These are phyloP conservation scores for Diorhabda elongata DNA, from an alignment of 1,140 invertebrate species.

Conservation along the genomic window DNA sequence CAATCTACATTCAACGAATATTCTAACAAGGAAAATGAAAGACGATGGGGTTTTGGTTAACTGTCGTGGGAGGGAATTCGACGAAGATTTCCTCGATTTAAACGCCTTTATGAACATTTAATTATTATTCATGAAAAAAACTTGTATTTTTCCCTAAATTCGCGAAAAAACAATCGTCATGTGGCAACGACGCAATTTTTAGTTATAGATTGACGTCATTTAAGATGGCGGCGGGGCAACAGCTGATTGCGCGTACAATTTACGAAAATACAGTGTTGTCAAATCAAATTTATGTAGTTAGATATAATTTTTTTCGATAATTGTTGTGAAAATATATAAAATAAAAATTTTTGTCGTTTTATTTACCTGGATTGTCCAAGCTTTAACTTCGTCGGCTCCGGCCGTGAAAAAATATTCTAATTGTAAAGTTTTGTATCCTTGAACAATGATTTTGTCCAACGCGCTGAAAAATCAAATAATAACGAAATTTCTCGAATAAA, in stretches of 20 bases:
- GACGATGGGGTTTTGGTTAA: slow-evolving; percentile 22
- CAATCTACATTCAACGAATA: slow-evolving; percentile 24
- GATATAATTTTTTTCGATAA: too few species aligned
- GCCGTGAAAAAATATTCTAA: slow-evolving; percentile 97
- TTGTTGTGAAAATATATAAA: not conserved
- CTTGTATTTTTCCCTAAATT: too few species aligned
- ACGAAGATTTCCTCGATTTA: too few species aligned
- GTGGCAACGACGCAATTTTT: too few species aligned
- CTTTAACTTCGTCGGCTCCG: slow-evolving; percentile 97
- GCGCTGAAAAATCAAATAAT: slow-evolving; percentile 56
- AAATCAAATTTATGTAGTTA: too few species aligned
- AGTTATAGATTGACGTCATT: too few species aligned
- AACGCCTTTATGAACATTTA: too few species aligned
- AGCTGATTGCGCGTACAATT: too few species aligned
- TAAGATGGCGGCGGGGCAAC: too few species aligned
- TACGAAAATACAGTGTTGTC: too few species aligned
- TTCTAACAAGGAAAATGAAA: slow-evolving; percentile 19
- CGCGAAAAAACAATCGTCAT: too few species aligned
- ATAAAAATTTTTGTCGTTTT: not conserved
- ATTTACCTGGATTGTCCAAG: slow-evolving; percentile 96
- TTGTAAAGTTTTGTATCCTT: slow-evolving; percentile 94
- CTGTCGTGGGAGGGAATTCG: slow-evolving; percentile 14
- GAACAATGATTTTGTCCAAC: slow-evolving; percentile 95
- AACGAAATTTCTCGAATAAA: not conserved
- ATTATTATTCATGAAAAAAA: too few species aligned